Percentiles rank a stretch among this genome's conserved stretches.
Evolutionary conservation across 2,797 vertebrate species (phyloP).

Genomic region (Dallia pectoralis): DNA sequence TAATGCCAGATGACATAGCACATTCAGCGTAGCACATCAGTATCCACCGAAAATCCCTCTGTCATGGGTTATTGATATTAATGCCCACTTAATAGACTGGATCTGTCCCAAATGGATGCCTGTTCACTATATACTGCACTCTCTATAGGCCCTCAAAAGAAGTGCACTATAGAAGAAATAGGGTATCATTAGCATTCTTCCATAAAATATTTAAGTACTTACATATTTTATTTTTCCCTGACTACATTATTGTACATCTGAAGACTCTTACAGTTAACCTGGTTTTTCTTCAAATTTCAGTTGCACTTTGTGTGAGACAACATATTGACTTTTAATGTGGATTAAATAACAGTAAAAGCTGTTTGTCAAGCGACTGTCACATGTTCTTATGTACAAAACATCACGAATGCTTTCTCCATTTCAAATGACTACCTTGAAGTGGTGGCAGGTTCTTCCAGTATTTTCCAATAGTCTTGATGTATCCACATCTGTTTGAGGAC

Average conservation of each 20-base stretch:
- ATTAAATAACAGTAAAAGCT: conserved; percentile 38
- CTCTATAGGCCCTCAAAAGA: no score
- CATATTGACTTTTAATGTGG: conserved; percentile 48
- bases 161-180: no score
- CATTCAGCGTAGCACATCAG: no score
- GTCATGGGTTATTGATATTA: neutral
- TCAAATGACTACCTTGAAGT: neutral
- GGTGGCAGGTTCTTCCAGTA: neutral
- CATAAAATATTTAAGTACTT: neutral
- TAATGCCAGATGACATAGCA: no score
- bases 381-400: conserved; percentile 30
- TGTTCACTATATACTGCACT: no score
- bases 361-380: conserved; percentile 33
- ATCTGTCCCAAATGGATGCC: neutral
- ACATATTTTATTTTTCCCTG: neutral
- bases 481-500: neutral
- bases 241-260: conserved; percentile 48
- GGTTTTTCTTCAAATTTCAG: conserved; percentile 69
- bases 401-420: neutral
- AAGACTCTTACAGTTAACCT: conserved; percentile 66
- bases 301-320: conserved; percentile 69
- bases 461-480: neutral
- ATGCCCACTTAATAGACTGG: neutral
- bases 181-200: no score
- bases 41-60: neutral